Conservation (phyloP, 2,888 invertebrate species). For the Keiferia lycopersicella region DNA sequence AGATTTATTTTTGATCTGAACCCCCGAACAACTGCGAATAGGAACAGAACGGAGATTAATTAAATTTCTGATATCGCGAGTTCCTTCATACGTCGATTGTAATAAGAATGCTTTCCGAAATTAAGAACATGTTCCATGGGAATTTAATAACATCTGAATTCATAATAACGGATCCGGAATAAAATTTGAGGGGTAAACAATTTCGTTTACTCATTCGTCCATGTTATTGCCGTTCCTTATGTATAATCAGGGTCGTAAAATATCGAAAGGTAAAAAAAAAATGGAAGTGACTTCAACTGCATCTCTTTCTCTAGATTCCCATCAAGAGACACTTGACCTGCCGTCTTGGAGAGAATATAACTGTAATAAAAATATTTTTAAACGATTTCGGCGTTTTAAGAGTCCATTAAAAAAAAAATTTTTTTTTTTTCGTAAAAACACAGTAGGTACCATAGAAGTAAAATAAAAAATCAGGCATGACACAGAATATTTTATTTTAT, state of each 20-base stretch:
- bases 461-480: too few species aligned
- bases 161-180: constrained; percentile 25
- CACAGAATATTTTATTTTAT: too few species aligned
- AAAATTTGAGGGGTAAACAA: constrained; percentile 3
- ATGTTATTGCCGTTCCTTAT: neutral
- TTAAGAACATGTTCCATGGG: constrained; percentile 41
- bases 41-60: constrained; percentile 34
- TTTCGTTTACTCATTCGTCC: neutral
- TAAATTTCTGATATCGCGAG: constrained; percentile 37
- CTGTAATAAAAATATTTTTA: too few species aligned
- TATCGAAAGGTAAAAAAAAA: neutral
- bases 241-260: too few species aligned
- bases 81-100: constrained; percentile 34
- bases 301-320: too few species aligned
- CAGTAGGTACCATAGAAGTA: too few species aligned
- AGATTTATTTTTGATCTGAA: neutral
- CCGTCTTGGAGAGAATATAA: too few species aligned
- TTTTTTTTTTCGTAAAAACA: too few species aligned
- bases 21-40: constrained; percentile 34
- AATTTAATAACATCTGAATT: constrained; percentile 43
- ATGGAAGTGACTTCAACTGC: too few species aligned
- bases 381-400: too few species aligned
- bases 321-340: too few species aligned
- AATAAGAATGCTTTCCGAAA: constrained; percentile 35
- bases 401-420: too few species aligned